phyloP scores from a whole-genome alignment of 2,797 vertebrate genomes.

The Lerista edwardsae region DNA sequence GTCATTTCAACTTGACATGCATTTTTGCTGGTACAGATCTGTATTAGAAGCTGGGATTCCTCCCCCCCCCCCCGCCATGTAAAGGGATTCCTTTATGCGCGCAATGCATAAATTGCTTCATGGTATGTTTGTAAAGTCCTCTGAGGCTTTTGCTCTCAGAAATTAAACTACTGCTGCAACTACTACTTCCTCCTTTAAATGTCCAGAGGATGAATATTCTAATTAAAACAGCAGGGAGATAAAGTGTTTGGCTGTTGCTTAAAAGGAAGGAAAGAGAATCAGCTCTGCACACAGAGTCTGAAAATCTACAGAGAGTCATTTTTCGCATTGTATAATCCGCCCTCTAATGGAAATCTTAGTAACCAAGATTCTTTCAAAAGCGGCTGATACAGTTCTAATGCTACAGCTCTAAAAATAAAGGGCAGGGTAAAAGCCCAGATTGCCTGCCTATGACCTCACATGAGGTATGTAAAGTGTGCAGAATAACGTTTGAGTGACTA shows the following conservation, averaged over 20 bases:
- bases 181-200: not conserved
- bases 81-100: too few relatives aligned
- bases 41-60: fast-evolving
- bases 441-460: not conserved
- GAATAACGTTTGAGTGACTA: not conserved
- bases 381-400: not conserved
- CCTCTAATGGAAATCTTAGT: not conserved
- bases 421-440: not conserved
- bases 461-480: not conserved
- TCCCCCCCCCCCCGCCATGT: not conserved
- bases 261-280: not conserved
- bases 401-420: not conserved
- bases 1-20: not conserved
- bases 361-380: not conserved
- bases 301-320: not conserved
- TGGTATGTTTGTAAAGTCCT: not conserved
- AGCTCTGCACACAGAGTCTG: not conserved
- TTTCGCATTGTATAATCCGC: not conserved
- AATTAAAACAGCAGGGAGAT: not conserved
- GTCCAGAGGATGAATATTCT: not conserved
- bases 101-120: too few relatives aligned
- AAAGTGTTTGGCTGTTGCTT: not conserved
- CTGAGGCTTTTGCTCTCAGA: not conserved
- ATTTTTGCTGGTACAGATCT: not conserved
- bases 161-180: not conserved